A percentile compares a stretch with the other conserved stretches of the same genome.
Conservation (phyloP, 2,113 vertebrate genomes). For the Chionodraco myersi region DNA sequence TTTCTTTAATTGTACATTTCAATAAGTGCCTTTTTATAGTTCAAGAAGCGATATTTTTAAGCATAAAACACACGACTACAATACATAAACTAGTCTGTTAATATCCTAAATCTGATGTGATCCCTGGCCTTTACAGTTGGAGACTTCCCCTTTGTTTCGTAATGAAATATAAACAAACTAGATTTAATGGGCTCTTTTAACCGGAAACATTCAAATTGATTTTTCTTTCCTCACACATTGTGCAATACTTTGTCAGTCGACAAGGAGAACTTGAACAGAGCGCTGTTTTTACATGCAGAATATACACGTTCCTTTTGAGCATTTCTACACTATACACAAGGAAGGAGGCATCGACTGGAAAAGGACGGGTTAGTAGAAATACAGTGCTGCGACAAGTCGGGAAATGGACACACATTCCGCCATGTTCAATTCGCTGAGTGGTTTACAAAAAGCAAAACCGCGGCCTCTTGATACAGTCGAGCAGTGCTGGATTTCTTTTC, state of each 20-base stretch:
- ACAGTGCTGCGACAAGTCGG: slow-evolving; percentile 57
- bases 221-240: slow-evolving; percentile 48
- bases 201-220: slow-evolving; percentile 58
- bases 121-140: slow-evolving; percentile 26
- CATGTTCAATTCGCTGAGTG: slow-evolving; percentile 59
- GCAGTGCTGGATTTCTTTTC: neutral
- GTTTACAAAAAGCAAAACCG: slow-evolving; percentile 47
- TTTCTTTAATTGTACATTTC: slow-evolving; percentile 63
- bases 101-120: slow-evolving; percentile 45
- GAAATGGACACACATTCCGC: slow-evolving; percentile 34
- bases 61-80: slow-evolving; percentile 69
- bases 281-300: slow-evolving; percentile 78
- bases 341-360: slow-evolving; percentile 39
- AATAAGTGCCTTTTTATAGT: slow-evolving; percentile 64
- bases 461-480: slow-evolving; percentile 18
- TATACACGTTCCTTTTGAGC: slow-evolving; percentile 54
- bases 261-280: slow-evolving; percentile 65
- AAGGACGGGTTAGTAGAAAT: slow-evolving; percentile 66
- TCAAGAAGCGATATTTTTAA: slow-evolving; percentile 72
- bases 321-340: slow-evolving; percentile 77
- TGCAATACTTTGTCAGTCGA: slow-evolving; percentile 62
- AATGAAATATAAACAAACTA: slow-evolving; percentile 49
- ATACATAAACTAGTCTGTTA: slow-evolving; percentile 70
- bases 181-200: slow-evolving; percentile 49
- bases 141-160: slow-evolving; percentile 18